Base-by-base conservation (phyloP, 2,888 invertebrate species). In the Melikaiella ostensackeni region DNA sequence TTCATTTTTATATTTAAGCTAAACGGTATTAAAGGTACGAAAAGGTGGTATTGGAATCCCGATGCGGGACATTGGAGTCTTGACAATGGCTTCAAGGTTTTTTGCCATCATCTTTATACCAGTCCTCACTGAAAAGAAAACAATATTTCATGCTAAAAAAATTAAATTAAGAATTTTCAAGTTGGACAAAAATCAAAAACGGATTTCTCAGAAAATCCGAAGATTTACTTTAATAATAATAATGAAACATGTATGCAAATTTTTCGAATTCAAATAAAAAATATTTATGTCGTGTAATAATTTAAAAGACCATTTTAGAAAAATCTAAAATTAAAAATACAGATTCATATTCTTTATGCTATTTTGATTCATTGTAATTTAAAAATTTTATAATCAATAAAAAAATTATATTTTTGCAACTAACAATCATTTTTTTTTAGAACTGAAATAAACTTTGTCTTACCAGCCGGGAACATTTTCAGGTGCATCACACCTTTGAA, bases 401-500 rank as follows among this genome's bases (percentile, higher is more conserved):
- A 74, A 66, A 50, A 11, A 21, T 33, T 27, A 24, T 63, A 42
- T 42, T 16, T 16, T 42, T 42, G 1, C 6, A 42, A 16, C 42
- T 1, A 42, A 16, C 5, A 6, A 16, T 30, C 4, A 38, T 3
- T 16, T 16, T 4, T 5, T 42, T 16, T 1, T 16, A 42, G 42
- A 42, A 16, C 16, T 16, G 6, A 42, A 42, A 42, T 42, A 63
- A 55, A 64, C 35, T 27, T 62, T 35, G 38, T 66, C 63, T 75
- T 89, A 97, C 97, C 98, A 98, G 93, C 97, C 97, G 85, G 95
- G 94, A 76, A 98, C 98, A 91, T 97, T 97, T 92, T 97, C 97
- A 46, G 97, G 97, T 1, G 96, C 95, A 90, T 98, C 98, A 91
- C 98, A 98, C 90, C 94, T 95, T 92, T 96, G 96, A 0, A 94